Evolutionary conservation across 1,140 invertebrate genomes (phyloP), one percentile per base, ranked within the genome.

Genomic region (Drosophila lowei): DNA sequence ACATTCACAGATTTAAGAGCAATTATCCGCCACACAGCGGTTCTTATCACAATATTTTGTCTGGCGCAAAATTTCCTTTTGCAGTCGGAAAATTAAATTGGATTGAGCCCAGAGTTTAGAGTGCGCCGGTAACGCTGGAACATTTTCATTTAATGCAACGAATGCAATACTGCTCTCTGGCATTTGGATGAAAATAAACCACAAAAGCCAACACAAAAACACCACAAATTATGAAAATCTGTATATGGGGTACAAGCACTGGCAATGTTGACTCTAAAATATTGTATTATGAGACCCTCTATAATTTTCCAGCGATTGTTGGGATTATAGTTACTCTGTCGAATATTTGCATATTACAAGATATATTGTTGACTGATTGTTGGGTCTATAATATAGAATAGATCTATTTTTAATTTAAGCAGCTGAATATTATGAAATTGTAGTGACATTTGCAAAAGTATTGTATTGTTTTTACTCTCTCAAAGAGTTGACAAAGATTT

Each of bases 401-500:
- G 2, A 25, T 34, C 30, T 38, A 18, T 28, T 23, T 44, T 28
- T 28, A 0, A 28, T 28, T 28, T 28, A 7, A 8, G 6, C 25
- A 28, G 7, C 28, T 28, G 1, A 28, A 28, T 30, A 9, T 18
- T 43, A 42, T 50, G 6, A 34, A 46, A 44, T 25, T 18, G n/a
- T 15, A 42, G 23, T 21, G 28, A 42, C 16, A 42, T 6, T 43
- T 18, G 30, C 18, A 30, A 23, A 16, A 23, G 38, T 65, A 42
- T 55, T 48, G 18, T 63, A 55, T 38, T 56, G 65, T 57, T 67
- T n/a, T 42, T 34, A 30, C 9, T 9, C 3, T 9, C 30, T 34
- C 30, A 11, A 67, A 38, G 42, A 67, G 53, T 52, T 70, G 64
- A 70, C 41, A 70, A 38, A 70, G 64, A 70, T 71, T 70, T 70